Conservation (phyloP, 2,888 invertebrate species). For the Xanthostigma xanthostigma region DNA sequence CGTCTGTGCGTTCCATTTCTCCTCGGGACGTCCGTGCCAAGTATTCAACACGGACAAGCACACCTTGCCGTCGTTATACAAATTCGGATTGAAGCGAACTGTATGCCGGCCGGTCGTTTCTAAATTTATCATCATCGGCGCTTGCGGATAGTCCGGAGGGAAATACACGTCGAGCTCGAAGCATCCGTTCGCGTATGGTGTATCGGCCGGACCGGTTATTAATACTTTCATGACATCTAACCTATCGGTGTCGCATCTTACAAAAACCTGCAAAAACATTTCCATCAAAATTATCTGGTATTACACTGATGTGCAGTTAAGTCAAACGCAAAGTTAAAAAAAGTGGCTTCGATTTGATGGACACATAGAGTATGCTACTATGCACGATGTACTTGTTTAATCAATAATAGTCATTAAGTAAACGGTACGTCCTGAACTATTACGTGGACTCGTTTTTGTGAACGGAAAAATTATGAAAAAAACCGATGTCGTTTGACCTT, state of each 20-base stretch:
- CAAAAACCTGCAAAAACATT: slow-evolving; percentile 48
- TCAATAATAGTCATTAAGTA: too few relatives aligned
- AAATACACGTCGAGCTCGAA: slow-evolving; percentile 85
- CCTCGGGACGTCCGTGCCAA: slow-evolving; percentile 93
- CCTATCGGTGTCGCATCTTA: slow-evolving; percentile 84
- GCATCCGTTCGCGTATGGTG: slow-evolving; percentile 84
- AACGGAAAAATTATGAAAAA: too few relatives aligned
- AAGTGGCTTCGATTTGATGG: too few relatives aligned
- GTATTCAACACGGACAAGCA: slow-evolving; percentile 91
- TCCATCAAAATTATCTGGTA: background rate
- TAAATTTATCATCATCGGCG: slow-evolving; percentile 80
- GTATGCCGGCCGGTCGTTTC: slow-evolving; percentile 81
- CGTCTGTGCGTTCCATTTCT: slow-evolving; percentile 93
- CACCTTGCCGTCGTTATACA: slow-evolving; percentile 90
- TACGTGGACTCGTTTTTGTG: too few relatives aligned
- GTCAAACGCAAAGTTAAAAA: too few relatives aligned
- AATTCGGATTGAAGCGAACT: slow-evolving; percentile 84
- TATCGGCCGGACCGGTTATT: slow-evolving; percentile 83
- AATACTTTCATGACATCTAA: slow-evolving; percentile 93
- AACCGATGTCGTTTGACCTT: too few relatives aligned
- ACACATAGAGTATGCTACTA: too few relatives aligned
- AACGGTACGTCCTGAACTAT: too few relatives aligned
- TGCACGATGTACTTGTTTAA: too few relatives aligned
- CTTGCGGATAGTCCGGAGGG: slow-evolving; percentile 51
- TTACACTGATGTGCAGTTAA: background rate